These are phyloP conservation scores for Dynastes grantii DNA, from an alignment of 2,888 invertebrate genomes.

Conservation along the genomic window DNA sequence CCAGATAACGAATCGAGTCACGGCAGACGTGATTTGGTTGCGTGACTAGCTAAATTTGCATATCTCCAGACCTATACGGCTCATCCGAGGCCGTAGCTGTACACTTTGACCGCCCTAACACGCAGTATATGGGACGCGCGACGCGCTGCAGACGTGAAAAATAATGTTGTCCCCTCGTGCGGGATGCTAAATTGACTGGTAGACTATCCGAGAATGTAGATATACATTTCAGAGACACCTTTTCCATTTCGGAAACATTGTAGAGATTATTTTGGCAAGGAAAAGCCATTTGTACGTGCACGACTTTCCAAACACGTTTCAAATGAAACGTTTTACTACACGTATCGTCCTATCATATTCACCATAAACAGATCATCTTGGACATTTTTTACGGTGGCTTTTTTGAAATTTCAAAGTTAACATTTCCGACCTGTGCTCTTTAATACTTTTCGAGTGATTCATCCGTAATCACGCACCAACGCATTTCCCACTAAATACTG, in stretches of 20 bases:
- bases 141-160: conserved; percentile 29
- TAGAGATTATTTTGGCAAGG: conserved; percentile 3
- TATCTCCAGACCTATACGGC: conserved; percentile 47
- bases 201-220: conserved; percentile 35
- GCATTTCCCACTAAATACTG: too few species aligned
- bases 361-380: too few species aligned
- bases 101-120: conserved; percentile 20
- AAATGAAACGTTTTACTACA: background rate
- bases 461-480: too few species aligned
- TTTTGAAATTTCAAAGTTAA: too few species aligned
- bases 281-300: background rate
- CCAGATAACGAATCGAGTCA: conserved; percentile 63
- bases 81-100: conserved; percentile 22
- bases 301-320: background rate
- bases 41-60: conserved; percentile 51
- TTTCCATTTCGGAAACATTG: conserved; percentile 36
- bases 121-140: conserved; percentile 9
- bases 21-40: conserved; percentile 60
- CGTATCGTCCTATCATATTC: too few species aligned
- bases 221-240: conserved; percentile 14
- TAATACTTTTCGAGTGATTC: too few species aligned
- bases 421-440: too few species aligned
- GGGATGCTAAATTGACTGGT: conserved; percentile 37
- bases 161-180: conserved; percentile 28
- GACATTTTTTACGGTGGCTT: too few species aligned